These are phyloP conservation scores for Leptoteleia sp. DNA, from an alignment of 1,140 invertebrate species.

Conservation along the genomic window DNA sequence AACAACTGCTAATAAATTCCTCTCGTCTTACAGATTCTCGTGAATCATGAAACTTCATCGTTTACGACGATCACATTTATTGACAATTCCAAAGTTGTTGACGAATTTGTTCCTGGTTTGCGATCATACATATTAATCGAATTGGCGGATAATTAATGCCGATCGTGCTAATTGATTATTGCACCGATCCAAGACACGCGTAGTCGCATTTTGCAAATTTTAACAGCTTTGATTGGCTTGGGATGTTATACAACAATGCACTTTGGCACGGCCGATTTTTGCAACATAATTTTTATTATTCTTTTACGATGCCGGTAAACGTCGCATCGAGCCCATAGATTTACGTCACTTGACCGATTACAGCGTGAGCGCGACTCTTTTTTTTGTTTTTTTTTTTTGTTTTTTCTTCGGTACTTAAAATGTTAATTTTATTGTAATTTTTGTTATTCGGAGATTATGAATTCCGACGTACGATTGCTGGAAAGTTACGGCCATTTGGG, in stretches of 20 bases:
- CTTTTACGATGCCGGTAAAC: slow-evolving; percentile 1
- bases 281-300: slow-evolving; percentile 8
- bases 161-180: no score
- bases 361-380: background rate
- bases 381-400: background rate
- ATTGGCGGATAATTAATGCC: no score
- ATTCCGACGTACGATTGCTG: background rate
- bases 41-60: no score
- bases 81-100: no score
- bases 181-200: no score
- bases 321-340: slow-evolving; percentile 1
- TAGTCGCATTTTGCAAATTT: slow-evolving; percentile 7
- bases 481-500: background rate
- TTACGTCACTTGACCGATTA: slow-evolving; percentile 1
- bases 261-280: slow-evolving; percentile 1
- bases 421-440: slow-evolving; percentile 6
- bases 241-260: slow-evolving; percentile 12
- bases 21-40: no score
- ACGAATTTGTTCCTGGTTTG: no score
- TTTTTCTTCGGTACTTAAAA: background rate
- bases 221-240: background rate
- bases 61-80: no score
- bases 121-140: no score
- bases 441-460: background rate
- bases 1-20: no score